These are phyloP conservation scores for Odontothrips loti DNA, from an alignment of 2,888 invertebrate species.

Conservation along the genomic window DNA sequence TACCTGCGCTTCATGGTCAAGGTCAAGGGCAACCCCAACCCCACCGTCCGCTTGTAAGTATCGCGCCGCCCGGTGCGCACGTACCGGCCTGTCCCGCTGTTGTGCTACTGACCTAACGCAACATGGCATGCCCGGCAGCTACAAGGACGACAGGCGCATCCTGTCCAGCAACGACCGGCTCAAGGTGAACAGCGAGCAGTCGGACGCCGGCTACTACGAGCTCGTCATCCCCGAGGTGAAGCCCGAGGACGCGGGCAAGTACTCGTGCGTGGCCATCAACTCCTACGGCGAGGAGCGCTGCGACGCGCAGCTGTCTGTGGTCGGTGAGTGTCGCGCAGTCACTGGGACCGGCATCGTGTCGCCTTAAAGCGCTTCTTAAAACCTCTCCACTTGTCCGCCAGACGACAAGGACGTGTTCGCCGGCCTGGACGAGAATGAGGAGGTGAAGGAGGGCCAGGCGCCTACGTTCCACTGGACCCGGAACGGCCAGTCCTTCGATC, in stretches of 20 bases:
- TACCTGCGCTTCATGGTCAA: conserved; percentile 84
- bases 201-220: conserved; percentile 81
- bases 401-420: conserved; percentile 80
- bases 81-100: too few species aligned
- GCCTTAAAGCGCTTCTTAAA: neutral
- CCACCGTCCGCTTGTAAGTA: conserved; percentile 85
- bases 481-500: conserved; percentile 80
- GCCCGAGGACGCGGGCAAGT: conserved; percentile 72
- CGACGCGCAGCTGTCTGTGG: conserved; percentile 73
- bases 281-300: conserved; percentile 71
- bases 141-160: conserved; percentile 74
- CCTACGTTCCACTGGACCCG: conserved; percentile 78
- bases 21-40: conserved; percentile 82
- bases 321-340: conserved; percentile 52
- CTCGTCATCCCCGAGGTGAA: conserved; percentile 78
- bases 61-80: neutral
- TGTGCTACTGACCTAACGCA: too few species aligned
- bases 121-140: conserved; percentile 53
- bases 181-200: conserved; percentile 67
- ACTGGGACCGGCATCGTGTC: neutral
- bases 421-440: conserved; percentile 64
- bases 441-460: conserved; percentile 67
- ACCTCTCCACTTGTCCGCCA: conserved; percentile 42
- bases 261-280: conserved; percentile 80
- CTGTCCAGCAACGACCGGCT: conserved; percentile 62